Conservation (phyloP, 1,140 invertebrate species). For the Nasonia vitripennis region DNA sequence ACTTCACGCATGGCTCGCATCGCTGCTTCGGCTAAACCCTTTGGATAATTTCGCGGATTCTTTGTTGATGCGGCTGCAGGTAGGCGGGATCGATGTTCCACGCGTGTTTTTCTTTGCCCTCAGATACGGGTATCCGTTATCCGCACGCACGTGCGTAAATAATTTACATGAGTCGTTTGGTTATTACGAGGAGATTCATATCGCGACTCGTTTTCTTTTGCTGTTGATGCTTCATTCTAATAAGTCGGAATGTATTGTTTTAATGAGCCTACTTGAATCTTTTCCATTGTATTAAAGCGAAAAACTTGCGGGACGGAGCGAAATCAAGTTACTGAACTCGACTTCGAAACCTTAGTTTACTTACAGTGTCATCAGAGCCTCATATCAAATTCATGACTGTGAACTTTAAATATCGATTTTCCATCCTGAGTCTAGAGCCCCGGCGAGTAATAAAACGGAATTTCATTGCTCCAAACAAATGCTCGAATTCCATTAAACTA, state of each 20-base stretch:
- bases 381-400: conserved; percentile 44
- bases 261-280: too few species aligned
- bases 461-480: conserved; percentile 29
- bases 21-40: background rate
- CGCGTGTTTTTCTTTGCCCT: too few species aligned
- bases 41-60: background rate
- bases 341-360: conserved; percentile 28
- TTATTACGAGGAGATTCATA: too few species aligned
- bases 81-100: too few species aligned
- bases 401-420: conserved; percentile 50
- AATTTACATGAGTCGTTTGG: too few species aligned
- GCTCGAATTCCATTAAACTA: conserved; percentile 10
- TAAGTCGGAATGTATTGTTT: too few species aligned
- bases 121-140: too few species aligned
- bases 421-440: conserved; percentile 1
- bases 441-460: conserved; percentile 22
- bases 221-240: too few species aligned
- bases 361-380: conserved; percentile 45
- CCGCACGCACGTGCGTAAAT: too few species aligned
- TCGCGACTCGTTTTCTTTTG: too few species aligned
- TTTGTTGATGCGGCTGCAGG: background rate
- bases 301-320: background rate
- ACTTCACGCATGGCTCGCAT: background rate
- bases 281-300: background rate
- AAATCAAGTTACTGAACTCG: conserved; percentile 19